Evolutionary conservation across 2,113 vertebrate species (phyloP).

Genomic region (Silurus meridionalis): DNA sequence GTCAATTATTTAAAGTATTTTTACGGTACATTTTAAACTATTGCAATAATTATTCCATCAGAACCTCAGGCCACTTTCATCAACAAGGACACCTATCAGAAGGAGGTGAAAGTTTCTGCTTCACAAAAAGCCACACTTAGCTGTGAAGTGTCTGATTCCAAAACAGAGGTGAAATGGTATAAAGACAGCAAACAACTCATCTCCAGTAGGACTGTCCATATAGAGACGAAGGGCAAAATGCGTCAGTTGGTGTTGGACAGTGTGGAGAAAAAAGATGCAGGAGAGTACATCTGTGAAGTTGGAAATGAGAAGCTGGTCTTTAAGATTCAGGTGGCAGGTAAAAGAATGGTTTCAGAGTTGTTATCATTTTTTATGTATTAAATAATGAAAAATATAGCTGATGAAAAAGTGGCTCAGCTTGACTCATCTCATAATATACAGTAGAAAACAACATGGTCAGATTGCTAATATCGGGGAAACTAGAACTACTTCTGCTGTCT

Average conservation of each 20-base stretch:
- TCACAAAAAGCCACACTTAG: constrained; percentile 70
- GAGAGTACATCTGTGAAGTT: constrained; percentile 80
- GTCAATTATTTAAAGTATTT: too few species aligned
- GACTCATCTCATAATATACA: too few species aligned
- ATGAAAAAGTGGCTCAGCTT: background rate
- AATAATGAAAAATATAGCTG: too few species aligned
- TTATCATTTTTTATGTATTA: too few species aligned
- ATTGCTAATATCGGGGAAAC: too few species aligned
- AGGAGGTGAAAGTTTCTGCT: constrained; percentile 69
- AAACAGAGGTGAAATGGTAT: constrained; percentile 80
- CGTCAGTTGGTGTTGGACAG: constrained; percentile 73
- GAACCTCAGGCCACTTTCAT: constrained; percentile 64
- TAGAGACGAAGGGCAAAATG: constrained; percentile 68
- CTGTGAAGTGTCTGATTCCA: constrained; percentile 73
- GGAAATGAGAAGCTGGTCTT: constrained; percentile 74
- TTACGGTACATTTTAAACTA: too few species aligned
- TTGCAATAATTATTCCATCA: too few species aligned
- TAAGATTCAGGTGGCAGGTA: constrained; percentile 49
- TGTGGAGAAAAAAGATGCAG: constrained; percentile 78
- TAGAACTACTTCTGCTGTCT: too few species aligned
- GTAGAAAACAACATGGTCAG: too few species aligned
- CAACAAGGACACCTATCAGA: constrained; percentile 74
- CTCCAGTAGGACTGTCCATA: constrained; percentile 69
- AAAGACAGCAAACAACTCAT: constrained; percentile 78
- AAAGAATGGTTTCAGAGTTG: too few species aligned